Conservation (phyloP, 1,140 invertebrate genomes). For the Chymomyza costata region DNA sequence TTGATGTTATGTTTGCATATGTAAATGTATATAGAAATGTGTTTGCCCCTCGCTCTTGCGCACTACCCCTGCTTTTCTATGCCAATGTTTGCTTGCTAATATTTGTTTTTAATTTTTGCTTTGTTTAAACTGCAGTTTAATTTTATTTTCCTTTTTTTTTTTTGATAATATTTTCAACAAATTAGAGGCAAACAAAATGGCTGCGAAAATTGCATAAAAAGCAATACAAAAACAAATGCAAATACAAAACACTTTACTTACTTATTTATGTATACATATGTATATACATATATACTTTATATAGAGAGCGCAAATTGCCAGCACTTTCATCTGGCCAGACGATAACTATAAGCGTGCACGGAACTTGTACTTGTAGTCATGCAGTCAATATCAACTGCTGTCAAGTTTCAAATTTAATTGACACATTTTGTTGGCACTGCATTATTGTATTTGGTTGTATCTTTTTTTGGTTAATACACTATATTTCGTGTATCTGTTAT, state of each 20-base stretch:
- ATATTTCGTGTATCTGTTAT: too few relatives aligned
- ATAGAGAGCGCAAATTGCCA: slow-evolving; percentile 53
- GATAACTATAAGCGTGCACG: slow-evolving; percentile 2
- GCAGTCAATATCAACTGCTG: slow-evolving; percentile 46
- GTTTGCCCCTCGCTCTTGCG: slow-evolving; percentile 7
- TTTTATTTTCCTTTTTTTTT: slow-evolving; percentile 73
- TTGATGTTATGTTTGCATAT: slow-evolving; percentile 73
- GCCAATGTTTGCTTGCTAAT: slow-evolving; percentile 33
- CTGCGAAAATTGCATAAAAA: not conserved
- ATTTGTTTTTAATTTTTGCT: slow-evolving; percentile 73
- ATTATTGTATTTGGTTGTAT: slow-evolving; percentile 1
- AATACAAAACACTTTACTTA: not conserved
- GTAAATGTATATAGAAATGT: slow-evolving; percentile 58
- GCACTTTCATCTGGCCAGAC: slow-evolving; percentile 8
- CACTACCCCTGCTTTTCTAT: slow-evolving; percentile 16
- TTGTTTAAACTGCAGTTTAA: slow-evolving; percentile 74
- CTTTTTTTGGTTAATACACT: slow-evolving; percentile 22
- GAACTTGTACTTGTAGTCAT: not conserved
- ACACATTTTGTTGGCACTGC: slow-evolving; percentile 40
- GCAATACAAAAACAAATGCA: too few relatives aligned
- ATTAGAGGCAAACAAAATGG: slow-evolving; percentile 51
- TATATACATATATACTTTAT: too few relatives aligned
- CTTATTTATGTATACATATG: not conserved
- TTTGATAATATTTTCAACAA: slow-evolving; percentile 66
- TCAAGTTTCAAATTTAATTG: slow-evolving; percentile 70